Base-by-base conservation (phyloP, 2,888 invertebrate species). In the Mayetiola destructor region DNA sequence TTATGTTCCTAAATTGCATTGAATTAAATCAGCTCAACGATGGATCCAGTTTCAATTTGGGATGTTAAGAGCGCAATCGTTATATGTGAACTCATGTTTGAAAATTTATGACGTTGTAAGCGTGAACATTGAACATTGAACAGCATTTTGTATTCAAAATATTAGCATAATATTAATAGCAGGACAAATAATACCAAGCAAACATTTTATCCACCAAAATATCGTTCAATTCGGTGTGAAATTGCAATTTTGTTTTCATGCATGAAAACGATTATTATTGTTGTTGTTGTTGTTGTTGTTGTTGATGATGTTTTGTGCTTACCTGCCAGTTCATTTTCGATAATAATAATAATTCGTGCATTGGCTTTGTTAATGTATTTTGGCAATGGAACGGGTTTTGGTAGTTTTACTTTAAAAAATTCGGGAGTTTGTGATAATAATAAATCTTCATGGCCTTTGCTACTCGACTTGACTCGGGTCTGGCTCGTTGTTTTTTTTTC, bases 101-200 rank as follows among this genome's bases (percentile, higher is more conserved):
- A 27, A 48, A 27, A 48, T 48, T 48, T 48, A 48, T 48, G 27
- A 48, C 27, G 16, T 48, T 48, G 27, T 48, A 27, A 48, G n/a
- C n/a, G n/a, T n/a, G 27, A 48, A 48, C n/a, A n/a, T n/a, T n/a
- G n/a, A n/a, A n/a, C n/a, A n/a, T n/a, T n/a, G n/a, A n/a, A n/a
- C 48, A 48, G 27, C 48, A 48, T 27, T n/a, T n/a, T n/a, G n/a
- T n/a, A n/a, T n/a, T 27, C 27, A 1, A 16, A 48, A 48, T n/a
- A 48, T 48, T 27, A 27, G 27, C 48, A 48, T 48, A 48, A 27
- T 48, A 48, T 27, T 27, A 39, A 4, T n/a, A n/a, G 27, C 2
- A 27, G 16, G n/a, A 48, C 48, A 27, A 48, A 27, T n/a, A n/a
- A n/a, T n/a, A n/a, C n/a, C n/a, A n/a, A n/a, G n/a, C n/a, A n/a